Evolutionary conservation across 2,888 invertebrate genomes (phyloP).

Genomic region (Drosophila diplacantha): DNA sequence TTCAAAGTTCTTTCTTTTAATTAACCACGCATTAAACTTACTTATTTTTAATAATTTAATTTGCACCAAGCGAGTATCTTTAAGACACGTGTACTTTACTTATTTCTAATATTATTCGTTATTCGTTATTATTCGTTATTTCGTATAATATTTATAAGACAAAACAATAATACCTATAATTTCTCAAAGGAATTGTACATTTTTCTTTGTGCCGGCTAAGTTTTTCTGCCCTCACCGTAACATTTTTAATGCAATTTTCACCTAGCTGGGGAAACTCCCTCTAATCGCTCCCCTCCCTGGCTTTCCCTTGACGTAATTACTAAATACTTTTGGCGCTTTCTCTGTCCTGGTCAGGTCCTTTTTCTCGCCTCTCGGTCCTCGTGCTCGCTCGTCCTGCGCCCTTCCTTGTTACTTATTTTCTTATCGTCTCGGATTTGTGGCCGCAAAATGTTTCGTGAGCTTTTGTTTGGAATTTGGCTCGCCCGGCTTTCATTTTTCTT

Average conservation of each 20-base stretch:
- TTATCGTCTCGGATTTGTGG: slow-evolving; percentile 72
- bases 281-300: slow-evolving; percentile 1
- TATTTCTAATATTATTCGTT: too few species aligned
- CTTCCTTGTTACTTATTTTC: slow-evolving; percentile 62
- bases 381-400: slow-evolving; percentile 9
- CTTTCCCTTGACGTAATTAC: slow-evolving; percentile 62
- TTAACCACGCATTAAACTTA: not conserved
- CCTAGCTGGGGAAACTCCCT: slow-evolving; percentile 38
- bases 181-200: not conserved
- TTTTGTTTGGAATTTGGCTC: slow-evolving; percentile 67
- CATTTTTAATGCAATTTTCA: slow-evolving; percentile 67
- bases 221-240: slow-evolving; percentile 16
- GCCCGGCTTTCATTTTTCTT: slow-evolving; percentile 59
- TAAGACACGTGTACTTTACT: too few species aligned
- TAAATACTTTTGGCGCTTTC: slow-evolving; percentile 65
- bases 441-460: slow-evolving; percentile 65
- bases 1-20: too few species aligned
- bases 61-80: not conserved
- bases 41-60: not conserved
- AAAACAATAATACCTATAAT: not conserved
- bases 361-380: slow-evolving; percentile 30
- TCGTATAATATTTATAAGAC: not conserved
- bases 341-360: slow-evolving; percentile 39
- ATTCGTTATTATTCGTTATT: not conserved
- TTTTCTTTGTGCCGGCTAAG: not conserved